phyloP scores from a whole-genome alignment of 2,888 invertebrate species.

The Drosophila quinaria region DNA sequence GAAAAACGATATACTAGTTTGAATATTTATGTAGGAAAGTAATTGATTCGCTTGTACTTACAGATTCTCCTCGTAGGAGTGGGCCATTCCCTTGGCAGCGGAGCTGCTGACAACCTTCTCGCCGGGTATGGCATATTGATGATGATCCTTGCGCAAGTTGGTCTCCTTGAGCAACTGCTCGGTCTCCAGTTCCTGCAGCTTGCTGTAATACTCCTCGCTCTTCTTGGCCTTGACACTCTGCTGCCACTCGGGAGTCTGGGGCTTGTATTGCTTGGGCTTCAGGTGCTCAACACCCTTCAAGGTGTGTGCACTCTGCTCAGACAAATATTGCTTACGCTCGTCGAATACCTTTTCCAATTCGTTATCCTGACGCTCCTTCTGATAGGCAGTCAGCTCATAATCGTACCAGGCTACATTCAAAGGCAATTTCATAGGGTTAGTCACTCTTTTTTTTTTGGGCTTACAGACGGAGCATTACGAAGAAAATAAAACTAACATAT shows the following conservation, averaged over 20 bases:
- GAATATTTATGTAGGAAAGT: no score
- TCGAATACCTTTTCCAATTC: constrained; percentile 96
- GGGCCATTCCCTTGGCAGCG: constrained; percentile 94
- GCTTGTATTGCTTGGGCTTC: constrained; percentile 89
- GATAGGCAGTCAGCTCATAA: constrained; percentile 93
- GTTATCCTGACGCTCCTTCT: constrained; percentile 91
- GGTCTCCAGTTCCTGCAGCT: constrained; percentile 93
- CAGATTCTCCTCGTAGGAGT: constrained; percentile 93
- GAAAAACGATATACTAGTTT: no score
- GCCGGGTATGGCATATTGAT: constrained; percentile 94
- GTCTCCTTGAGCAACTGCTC: constrained; percentile 94
- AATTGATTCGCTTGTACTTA: constrained; percentile 86
- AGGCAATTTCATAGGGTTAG: constrained; percentile 48
- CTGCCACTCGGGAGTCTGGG: constrained; percentile 94
- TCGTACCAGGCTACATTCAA: constrained; percentile 94
- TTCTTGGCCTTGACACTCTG: constrained; percentile 93
- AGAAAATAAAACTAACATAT: constrained; percentile 19
- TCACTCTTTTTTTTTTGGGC: constrained; percentile 6
- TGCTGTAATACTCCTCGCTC: constrained; percentile 93
- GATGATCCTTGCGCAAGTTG: constrained; percentile 90
- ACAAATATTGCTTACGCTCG: constrained; percentile 91
- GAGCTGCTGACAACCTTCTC: constrained; percentile 93
- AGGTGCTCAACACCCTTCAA: constrained; percentile 87
- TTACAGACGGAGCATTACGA: constrained; percentile 17
- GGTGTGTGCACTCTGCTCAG: constrained; percentile 89